These are phyloP conservation scores for Spilarctia lutea DNA, from an alignment of 2,888 invertebrate species.

Conservation along the genomic window DNA sequence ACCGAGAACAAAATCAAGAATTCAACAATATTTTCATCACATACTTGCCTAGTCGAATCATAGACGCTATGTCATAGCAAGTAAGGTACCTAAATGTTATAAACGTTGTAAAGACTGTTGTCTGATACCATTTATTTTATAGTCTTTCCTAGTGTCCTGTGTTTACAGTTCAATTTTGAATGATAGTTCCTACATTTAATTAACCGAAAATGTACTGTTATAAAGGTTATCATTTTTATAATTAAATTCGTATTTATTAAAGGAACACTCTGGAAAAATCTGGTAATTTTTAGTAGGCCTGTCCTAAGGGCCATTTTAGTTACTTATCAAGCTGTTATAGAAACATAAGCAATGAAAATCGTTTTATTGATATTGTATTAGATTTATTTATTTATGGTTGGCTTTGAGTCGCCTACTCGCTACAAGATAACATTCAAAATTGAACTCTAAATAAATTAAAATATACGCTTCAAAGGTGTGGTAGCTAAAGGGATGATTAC, in stretches of 20 bases:
- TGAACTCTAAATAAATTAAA: slow-evolving; percentile 46
- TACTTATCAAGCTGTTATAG: not conserved
- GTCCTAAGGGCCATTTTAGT: not conserved
- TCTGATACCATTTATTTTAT: slow-evolving; percentile 61
- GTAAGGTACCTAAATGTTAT: slow-evolving; percentile 43
- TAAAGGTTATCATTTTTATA: not conserved
- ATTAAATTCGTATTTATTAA: not conserved
- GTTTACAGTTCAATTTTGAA: slow-evolving; percentile 46
- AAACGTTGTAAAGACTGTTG: slow-evolving; percentile 68
- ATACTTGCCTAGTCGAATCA: not conserved
- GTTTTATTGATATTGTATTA: too few species aligned
- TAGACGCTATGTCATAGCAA: slow-evolving; percentile 23
- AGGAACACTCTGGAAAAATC: not conserved
- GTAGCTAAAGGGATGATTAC: slow-evolving; percentile 40
- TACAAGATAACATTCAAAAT: slow-evolving; percentile 19
- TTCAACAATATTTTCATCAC: not conserved
- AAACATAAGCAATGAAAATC: not conserved
- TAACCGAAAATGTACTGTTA: too few species aligned
- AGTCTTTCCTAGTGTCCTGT: slow-evolving; percentile 52
- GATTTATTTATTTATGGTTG: not conserved
- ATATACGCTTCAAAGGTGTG: slow-evolving; percentile 50
- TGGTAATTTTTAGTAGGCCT: not conserved
- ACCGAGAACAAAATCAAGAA: not conserved
- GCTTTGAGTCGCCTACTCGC: not conserved
- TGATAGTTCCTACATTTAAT: not conserved